Evolutionary conservation across 2,797 vertebrate species (phyloP).

Genomic region (Pelodytes ibericus): DNA sequence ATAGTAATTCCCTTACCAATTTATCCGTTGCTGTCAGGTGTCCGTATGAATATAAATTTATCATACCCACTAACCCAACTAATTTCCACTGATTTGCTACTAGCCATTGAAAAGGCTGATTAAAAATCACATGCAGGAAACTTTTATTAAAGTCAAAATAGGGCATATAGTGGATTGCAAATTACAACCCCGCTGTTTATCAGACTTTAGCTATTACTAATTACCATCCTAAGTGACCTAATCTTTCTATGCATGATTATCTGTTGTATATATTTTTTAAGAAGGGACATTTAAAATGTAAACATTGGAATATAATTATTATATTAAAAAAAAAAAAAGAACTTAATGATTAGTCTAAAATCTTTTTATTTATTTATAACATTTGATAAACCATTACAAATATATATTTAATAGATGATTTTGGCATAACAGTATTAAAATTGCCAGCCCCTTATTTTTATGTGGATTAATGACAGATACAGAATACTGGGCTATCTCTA

Average conservation of each 20-base stretch:
- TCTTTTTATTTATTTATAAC: conserved; percentile 3
- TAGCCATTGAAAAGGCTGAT: conserved; percentile 71
- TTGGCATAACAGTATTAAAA: too few relatives aligned
- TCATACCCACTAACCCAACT: conserved; percentile 71
- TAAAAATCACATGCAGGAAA: conserved; percentile 72
- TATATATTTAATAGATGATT: too few relatives aligned
- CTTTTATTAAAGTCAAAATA: conserved; percentile 72
- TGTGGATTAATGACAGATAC: too few relatives aligned
- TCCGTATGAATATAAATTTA: conserved; percentile 81
- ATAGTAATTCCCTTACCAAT: conserved; percentile 79
- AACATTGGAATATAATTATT: conserved; percentile 60
- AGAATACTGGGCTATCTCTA: too few relatives aligned
- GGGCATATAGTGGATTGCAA: conserved; percentile 69
- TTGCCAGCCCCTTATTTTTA: too few relatives aligned
- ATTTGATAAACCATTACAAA: too few relatives aligned
- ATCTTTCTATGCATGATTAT: conserved; percentile 78
- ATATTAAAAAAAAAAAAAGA: conserved; percentile 21
- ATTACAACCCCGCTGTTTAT: conserved; percentile 69
- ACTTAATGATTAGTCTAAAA: conserved; percentile 57
- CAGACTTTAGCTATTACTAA: conserved; percentile 75
- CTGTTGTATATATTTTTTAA: conserved; percentile 66
- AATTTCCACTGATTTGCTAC: conserved; percentile 74
- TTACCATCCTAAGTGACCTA: conserved; percentile 72
- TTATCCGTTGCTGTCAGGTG: conserved; percentile 69
- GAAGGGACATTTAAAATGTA: conserved; percentile 59